Evolutionary conservation across 2,888 invertebrate species (phyloP).

Genomic region (Dynastes hyllus): DNA sequence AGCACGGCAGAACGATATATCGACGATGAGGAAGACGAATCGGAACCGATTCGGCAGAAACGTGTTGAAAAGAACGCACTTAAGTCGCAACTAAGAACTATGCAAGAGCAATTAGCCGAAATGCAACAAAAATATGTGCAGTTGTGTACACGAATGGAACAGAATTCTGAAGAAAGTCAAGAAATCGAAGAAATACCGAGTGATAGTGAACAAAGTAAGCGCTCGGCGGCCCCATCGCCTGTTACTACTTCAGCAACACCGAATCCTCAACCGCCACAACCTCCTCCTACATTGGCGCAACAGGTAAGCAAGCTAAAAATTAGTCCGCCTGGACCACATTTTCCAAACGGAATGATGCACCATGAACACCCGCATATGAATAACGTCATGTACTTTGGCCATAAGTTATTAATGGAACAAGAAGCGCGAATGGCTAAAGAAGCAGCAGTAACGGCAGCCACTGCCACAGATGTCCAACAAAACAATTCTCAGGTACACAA

Average conservation of each 20-base stretch:
- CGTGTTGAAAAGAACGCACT: constrained; percentile 90
- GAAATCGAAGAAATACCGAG: constrained; percentile 84
- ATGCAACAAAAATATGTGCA: constrained; percentile 95
- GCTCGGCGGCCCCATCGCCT: constrained; percentile 74
- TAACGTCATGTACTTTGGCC: constrained; percentile 83
- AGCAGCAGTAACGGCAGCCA: constrained; percentile 75
- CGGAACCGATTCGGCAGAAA: constrained; percentile 87
- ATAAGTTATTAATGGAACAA: constrained; percentile 86
- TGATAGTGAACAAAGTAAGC: constrained; percentile 78
- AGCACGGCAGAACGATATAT: constrained; percentile 79
- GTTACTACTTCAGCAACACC: constrained; percentile 72
- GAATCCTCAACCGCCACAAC: constrained; percentile 68
- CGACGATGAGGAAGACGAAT: constrained; percentile 84
- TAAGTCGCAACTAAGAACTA: constrained; percentile 87
- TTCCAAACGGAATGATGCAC: constrained; percentile 70
- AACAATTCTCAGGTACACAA: constrained; percentile 52
- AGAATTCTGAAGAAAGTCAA: constrained; percentile 83
- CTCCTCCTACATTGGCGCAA: constrained; percentile 74
- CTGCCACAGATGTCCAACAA: constrained; percentile 72
- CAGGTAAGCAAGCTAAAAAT: constrained; percentile 70
- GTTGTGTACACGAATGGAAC: constrained; percentile 89
- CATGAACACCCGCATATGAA: constrained; percentile 71
- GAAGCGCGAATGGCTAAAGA: constrained; percentile 83
- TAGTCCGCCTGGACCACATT: constrained; percentile 70
- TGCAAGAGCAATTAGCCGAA: constrained; percentile 92